phyloP scores from a whole-genome alignment of 2,888 invertebrate species.

The Atethmia centrago region DNA sequence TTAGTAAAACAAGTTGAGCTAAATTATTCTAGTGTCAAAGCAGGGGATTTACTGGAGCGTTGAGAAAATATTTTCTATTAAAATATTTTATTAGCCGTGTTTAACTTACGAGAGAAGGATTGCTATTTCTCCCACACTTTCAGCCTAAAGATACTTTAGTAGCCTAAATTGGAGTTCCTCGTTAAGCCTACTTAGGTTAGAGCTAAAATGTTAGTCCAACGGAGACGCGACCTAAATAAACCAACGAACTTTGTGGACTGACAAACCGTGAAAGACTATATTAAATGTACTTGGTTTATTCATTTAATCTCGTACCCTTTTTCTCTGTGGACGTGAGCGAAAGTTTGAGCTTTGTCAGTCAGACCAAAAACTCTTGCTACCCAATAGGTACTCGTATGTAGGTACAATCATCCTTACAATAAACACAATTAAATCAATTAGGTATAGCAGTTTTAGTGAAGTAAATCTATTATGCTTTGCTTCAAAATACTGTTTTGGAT shows the following conservation, averaged over 20 bases:
- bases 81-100: slow-evolving; percentile 33
- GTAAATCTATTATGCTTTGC: background rate
- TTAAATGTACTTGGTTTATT: slow-evolving; percentile 37
- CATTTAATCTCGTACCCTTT: slow-evolving; percentile 41
- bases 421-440: background rate
- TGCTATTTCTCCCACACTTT: slow-evolving; percentile 15
- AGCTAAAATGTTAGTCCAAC: slow-evolving; percentile 49
- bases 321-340: slow-evolving; percentile 14
- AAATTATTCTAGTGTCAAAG: slow-evolving; percentile 36
- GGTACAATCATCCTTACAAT: background rate
- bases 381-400: background rate
- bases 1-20: slow-evolving; percentile 2
- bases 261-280: slow-evolving; percentile 33
- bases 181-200: slow-evolving; percentile 56
- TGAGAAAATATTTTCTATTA: slow-evolving; percentile 37
- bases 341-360: slow-evolving; percentile 12
- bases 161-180: slow-evolving; percentile 44
- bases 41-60: slow-evolving; percentile 27
- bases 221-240: slow-evolving; percentile 58
- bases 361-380: slow-evolving; percentile 15
- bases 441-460: background rate
- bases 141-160: slow-evolving; percentile 21
- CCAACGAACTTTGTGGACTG: slow-evolving; percentile 38
- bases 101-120: slow-evolving; percentile 4
- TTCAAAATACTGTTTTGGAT: background rate